These are phyloP conservation scores for Biston stratarius DNA, from an alignment of 2,888 invertebrate species.

Conservation along the genomic window DNA sequence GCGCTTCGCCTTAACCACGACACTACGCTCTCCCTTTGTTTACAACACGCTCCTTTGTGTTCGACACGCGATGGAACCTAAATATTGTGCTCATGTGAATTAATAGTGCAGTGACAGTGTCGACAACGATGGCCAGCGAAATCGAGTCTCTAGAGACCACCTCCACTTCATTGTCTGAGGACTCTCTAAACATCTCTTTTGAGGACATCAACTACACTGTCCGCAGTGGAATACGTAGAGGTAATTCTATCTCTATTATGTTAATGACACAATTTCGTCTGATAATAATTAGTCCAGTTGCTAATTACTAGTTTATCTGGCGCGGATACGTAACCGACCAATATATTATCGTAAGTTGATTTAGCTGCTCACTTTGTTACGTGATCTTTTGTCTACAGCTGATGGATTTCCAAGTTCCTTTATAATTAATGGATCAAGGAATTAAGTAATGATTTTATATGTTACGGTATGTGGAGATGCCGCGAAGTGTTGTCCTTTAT, in stretches of 20 bases:
- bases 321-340: constrained; percentile 31
- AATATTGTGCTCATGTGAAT: constrained; percentile 49
- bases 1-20: not conserved
- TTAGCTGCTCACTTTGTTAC: constrained; percentile 29
- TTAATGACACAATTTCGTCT: constrained; percentile 31
- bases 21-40: constrained; percentile 64
- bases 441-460: not conserved
- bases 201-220: constrained; percentile 89
- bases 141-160: constrained; percentile 74
- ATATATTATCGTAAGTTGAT: constrained; percentile 35
- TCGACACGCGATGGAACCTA: constrained; percentile 64
- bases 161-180: constrained; percentile 73
- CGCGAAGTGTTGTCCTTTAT: not conserved
- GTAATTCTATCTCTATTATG: constrained; percentile 67
- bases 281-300: constrained; percentile 35
- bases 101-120: constrained; percentile 60
- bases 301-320: constrained; percentile 40
- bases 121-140: constrained; percentile 70
- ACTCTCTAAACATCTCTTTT: constrained; percentile 88
- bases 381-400: constrained; percentile 21
- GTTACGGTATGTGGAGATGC: constrained; percentile 4
- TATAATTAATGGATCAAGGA: constrained; percentile 1
- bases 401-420: constrained; percentile 9
- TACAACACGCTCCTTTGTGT: constrained; percentile 73
- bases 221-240: constrained; percentile 84